Base-by-base conservation (phyloP, 2,888 invertebrate species). In the Andrena chrysosceles region DNA sequence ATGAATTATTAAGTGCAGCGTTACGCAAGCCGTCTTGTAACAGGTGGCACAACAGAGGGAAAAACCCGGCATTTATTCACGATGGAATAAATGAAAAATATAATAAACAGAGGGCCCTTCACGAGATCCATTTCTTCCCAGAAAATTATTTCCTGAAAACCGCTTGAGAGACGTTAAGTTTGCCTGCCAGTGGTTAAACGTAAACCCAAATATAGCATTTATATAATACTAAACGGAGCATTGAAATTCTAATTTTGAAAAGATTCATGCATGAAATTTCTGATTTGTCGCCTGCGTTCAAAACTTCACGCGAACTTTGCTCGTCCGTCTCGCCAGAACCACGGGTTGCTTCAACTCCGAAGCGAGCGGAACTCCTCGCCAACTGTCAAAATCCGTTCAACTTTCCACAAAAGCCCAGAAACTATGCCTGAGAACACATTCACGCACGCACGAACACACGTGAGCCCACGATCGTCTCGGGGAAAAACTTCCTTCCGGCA, bases 351-450 rank as follows among this genome's bases (percentile, higher is more conserved):
- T 35, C 42, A 8, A 20, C 4, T 68, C 1, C 59, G 20, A 68
- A 7, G 31, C 20, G 31, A 5, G 54, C 10, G 59, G 29, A 68
- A 77, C 69, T 77, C 52, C 31, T 59, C 73, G 35, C 54, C 60
- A 73, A 49, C 77, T 68, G 69, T 73, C 77, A 73, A 59, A 77
- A 73, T 64, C 60, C 73, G 69, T 69, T 33, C 56, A 69, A 77
- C 69, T 64, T 73, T 66, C 10, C 31, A 73, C 73, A 66, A 77
- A 77, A 77, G 72, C 13, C 23, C 52, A 76, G 60, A 56, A 81
- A 81, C 72, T 77, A 67, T 80, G 54, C 64, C 63, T 59, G 31
- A 56, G 16, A 77, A 73, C 49, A 48, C 26, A 67, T 63, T 63
- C 7, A 23, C 33, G 31, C 60, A 64, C 74, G 23, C 79, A 59